Evolutionary conservation across 2,113 vertebrate species (phyloP).

Genomic region (Chascanopsetta lugubris): DNA sequence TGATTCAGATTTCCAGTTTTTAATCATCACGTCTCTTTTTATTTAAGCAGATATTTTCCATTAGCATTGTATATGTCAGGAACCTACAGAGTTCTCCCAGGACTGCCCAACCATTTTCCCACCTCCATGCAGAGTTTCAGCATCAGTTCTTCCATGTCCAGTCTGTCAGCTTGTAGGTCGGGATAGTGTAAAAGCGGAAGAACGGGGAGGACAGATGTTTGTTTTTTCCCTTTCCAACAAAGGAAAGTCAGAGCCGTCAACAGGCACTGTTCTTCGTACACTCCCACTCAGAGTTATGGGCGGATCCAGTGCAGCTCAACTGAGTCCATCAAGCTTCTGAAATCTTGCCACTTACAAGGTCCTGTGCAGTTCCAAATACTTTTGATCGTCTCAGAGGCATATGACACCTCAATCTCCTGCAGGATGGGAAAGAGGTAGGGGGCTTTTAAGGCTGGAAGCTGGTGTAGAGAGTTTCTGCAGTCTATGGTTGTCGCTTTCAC

Average conservation of each 20-base stretch:
- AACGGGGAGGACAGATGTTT: background rate
- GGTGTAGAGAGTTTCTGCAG: conserved; percentile 71
- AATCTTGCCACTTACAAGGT: conserved; percentile 36
- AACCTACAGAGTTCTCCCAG: conserved; percentile 78
- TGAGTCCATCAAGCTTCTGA: conserved; percentile 34
- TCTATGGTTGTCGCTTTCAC: conserved; percentile 60
- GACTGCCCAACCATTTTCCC: conserved; percentile 51
- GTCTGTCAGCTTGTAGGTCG: conserved; percentile 57
- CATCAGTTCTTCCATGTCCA: conserved; percentile 57
- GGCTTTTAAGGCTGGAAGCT: conserved; percentile 84
- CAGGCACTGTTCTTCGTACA: conserved; percentile 66
- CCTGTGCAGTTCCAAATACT: conserved; percentile 63
- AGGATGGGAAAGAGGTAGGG: conserved; percentile 70
- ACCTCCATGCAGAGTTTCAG: conserved; percentile 69
- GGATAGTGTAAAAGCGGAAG: conserved; percentile 26
- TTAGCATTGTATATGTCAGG: conserved; percentile 79
- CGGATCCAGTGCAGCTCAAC: conserved; percentile 55
- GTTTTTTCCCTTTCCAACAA: conserved; percentile 11
- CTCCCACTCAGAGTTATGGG: conserved; percentile 40
- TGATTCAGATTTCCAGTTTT: conserved; percentile 72
- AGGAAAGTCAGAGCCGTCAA: conserved; percentile 53
- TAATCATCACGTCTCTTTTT: conserved; percentile 84
- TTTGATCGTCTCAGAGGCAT: conserved; percentile 59
- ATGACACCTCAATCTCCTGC: conserved; percentile 61
- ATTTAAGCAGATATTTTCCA: conserved; percentile 83